Evolutionary conservation across 1,140 invertebrate genomes (phyloP).

Genomic region (Schmidtea mediterranea): DNA sequence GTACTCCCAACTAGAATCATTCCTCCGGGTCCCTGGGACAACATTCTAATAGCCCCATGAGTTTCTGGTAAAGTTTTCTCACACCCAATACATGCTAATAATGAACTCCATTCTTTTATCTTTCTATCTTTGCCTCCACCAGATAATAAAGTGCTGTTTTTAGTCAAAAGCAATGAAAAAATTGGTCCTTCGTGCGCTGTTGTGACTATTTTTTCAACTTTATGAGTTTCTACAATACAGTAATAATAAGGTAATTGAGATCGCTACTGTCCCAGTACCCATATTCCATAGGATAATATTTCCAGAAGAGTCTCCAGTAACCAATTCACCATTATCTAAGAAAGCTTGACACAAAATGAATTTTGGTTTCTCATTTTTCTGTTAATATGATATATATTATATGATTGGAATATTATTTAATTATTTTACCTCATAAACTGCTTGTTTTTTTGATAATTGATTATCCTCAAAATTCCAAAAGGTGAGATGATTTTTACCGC

Average conservation of each 20-base stretch:
- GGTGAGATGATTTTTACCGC: conserved; percentile 61
- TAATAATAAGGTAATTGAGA: too few species aligned
- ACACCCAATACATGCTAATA: conserved; percentile 37
- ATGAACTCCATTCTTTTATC: conserved; percentile 39
- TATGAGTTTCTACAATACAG: too few species aligned
- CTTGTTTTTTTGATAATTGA: conserved; percentile 46
- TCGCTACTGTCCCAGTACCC: conserved; percentile 31
- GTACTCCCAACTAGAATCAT: conserved; percentile 63
- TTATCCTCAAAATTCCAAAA: conserved; percentile 68
- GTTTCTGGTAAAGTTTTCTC: conserved; percentile 40
- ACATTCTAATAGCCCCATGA: conserved; percentile 52
- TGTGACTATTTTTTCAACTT: conserved; percentile 19
- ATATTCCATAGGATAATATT: conserved; percentile 58
- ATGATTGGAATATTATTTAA: not conserved
- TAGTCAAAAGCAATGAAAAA: conserved; percentile 52
- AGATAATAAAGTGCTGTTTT: conserved; percentile 51
- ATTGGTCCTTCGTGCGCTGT: conserved; percentile 59
- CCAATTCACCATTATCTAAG: conserved; percentile 56
- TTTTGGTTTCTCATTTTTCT: conserved; percentile 60
- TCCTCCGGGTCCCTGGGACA: conserved; percentile 44
- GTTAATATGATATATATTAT: conserved; percentile 9
- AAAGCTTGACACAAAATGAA: conserved; percentile 67
- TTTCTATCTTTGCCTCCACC: conserved; percentile 62
- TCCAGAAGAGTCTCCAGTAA: conserved; percentile 71
- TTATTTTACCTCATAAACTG: conserved; percentile 43